Percentiles rank a stretch among this genome's conserved stretches.
These are phyloP conservation scores for Enteromius anoplus DNA, from an alignment of 2,797 vertebrate species.

Conservation along the genomic window DNA sequence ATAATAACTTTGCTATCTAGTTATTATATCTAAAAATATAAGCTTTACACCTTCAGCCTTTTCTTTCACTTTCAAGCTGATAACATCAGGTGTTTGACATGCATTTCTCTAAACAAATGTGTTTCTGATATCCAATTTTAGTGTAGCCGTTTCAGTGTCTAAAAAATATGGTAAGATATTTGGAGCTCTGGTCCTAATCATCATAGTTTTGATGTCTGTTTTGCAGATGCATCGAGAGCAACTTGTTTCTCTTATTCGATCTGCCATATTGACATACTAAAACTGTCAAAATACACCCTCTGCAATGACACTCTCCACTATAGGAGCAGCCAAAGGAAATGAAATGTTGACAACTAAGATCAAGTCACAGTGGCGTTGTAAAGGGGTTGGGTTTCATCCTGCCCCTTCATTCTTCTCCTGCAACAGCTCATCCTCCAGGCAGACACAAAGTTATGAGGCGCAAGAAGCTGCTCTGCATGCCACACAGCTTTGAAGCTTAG, in stretches of 20 bases:
- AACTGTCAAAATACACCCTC: neutral
- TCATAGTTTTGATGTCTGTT: conserved; percentile 36
- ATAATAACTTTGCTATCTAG: neutral
- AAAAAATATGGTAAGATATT: neutral
- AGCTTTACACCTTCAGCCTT: neutral
- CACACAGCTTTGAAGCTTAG: conserved; percentile 71
- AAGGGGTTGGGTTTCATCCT: conserved; percentile 54
- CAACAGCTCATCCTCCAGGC: conserved; percentile 37
- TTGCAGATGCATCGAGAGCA: neutral
- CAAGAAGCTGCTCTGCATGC: conserved; percentile 40
- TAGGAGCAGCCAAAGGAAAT: neutral
- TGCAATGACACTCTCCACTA: neutral
- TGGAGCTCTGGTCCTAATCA: conserved; percentile 50
- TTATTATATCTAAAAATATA: neutral
- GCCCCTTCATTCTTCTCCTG: conserved; percentile 5
- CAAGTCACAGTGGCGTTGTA: neutral
- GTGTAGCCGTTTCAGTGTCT: neutral
- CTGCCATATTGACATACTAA: neutral
- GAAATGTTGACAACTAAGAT: neutral
- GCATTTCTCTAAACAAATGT: neutral
- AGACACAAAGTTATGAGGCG: conserved; percentile 34
- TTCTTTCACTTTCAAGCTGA: neutral
- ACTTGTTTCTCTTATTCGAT: neutral
- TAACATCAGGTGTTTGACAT: neutral
- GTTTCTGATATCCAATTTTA: neutral